A percentile compares a stretch with the other conserved stretches of the same genome.
Evolutionary conservation across 2,113 vertebrate genomes (phyloP).

Genomic region (Lophura nycthemera): DNA sequence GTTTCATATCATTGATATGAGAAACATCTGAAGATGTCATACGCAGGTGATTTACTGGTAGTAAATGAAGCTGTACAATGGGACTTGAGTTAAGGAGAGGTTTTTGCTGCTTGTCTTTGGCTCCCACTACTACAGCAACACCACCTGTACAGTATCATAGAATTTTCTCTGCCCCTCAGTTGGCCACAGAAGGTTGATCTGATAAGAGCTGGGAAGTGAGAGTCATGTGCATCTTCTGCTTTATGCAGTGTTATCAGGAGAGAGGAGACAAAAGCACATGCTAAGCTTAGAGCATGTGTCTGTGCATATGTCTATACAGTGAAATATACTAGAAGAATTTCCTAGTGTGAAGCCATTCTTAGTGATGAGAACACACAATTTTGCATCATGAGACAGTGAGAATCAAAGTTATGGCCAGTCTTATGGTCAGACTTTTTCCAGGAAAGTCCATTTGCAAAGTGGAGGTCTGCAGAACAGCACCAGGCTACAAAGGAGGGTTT

Average conservation of each 20-base stretch:
- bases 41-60: neutral
- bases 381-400: neutral
- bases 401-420: neutral
- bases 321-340: neutral
- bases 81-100: neutral
- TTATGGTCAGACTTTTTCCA: neutral
- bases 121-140: neutral
- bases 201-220: neutral
- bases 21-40: neutral
- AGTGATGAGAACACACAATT: neutral
- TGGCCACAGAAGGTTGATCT: neutral
- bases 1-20: neutral
- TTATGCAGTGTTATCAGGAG: neutral
- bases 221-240: rapidly evolving
- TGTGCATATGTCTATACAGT: neutral
- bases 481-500: neutral
- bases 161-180: neutral
- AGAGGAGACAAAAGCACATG: neutral
- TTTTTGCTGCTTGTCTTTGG: neutral
- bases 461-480: neutral
- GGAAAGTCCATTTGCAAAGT: neutral
- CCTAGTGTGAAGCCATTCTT: neutral
- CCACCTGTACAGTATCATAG: neutral
- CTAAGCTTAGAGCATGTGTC: neutral
- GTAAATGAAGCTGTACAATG: neutral